These are phyloP conservation scores for Prenolepis imparis DNA, from an alignment of 2,888 invertebrate genomes.

Conservation along the genomic window DNA sequence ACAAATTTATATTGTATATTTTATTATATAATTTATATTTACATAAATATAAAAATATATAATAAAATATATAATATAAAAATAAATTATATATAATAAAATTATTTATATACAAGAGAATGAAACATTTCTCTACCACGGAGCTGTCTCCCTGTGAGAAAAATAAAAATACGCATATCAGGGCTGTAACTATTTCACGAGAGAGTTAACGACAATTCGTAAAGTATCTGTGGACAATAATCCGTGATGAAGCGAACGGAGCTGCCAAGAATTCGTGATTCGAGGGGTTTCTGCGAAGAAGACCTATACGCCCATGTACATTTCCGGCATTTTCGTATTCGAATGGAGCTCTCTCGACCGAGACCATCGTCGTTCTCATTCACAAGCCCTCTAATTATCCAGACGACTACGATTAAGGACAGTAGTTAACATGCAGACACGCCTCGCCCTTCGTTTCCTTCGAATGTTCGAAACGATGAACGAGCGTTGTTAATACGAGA, in stretches of 20 bases:
- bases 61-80: too few relatives aligned
- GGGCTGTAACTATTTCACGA: background rate
- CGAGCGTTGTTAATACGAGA: slow-evolving; percentile 25
- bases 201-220: slow-evolving; percentile 16
- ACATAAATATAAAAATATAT: too few relatives aligned
- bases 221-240: slow-evolving; percentile 4
- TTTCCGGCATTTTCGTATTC: slow-evolving; percentile 47
- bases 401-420: slow-evolving; percentile 53
- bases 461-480: slow-evolving; percentile 20
- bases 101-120: slow-evolving; percentile 56
- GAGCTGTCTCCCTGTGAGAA: slow-evolving; percentile 22
- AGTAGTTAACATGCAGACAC: slow-evolving; percentile 50
- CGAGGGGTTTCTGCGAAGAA: background rate
- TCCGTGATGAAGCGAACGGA: slow-evolving; percentile 25
- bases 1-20: too few relatives aligned
- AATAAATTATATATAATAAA: background rate
- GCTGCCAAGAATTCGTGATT: slow-evolving; percentile 7
- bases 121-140: background rate
- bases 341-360: slow-evolving; percentile 28
- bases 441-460: slow-evolving; percentile 41
- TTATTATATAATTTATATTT: too few relatives aligned
- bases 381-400: slow-evolving; percentile 44
- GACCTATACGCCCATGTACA: background rate
- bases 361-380: slow-evolving; percentile 15
- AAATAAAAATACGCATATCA: slow-evolving; percentile 16